Percentiles rank a stretch among this genome's conserved stretches.
Evolutionary conservation across 2,797 vertebrate species (phyloP).

Genomic region (Tapirus indicus): DNA sequence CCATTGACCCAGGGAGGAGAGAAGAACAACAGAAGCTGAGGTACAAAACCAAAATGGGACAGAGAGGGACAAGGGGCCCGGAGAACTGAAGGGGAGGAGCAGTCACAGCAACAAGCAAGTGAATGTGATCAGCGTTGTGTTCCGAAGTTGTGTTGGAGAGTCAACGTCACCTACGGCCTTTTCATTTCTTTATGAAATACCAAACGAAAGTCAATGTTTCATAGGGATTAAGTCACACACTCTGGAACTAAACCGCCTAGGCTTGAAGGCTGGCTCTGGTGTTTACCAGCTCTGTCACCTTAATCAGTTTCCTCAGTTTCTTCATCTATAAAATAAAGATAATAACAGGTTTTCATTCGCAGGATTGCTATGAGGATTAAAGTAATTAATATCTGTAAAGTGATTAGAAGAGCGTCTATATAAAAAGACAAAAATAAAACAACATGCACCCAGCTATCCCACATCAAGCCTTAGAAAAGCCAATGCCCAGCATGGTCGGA

Average conservation of each 20-base stretch:
- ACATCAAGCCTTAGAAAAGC: background rate
- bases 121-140: rapidly evolving
- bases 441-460: background rate
- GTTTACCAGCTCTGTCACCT: background rate
- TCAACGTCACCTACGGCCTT: background rate
- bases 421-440: background rate
- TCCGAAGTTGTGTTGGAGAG: background rate
- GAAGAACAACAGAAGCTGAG: background rate
- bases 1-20: background rate
- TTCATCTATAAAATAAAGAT: background rate
- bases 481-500: background rate
- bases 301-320: background rate
- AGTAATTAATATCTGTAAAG: background rate
- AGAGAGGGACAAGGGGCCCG: background rate
- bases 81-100: background rate
- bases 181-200: background rate
- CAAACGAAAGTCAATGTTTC: background rate
- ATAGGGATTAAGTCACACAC: background rate
- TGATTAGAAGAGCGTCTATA: background rate
- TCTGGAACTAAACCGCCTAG: background rate
- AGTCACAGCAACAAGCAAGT: rapidly evolving
- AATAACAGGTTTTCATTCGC: background rate
- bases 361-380: background rate
- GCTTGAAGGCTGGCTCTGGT: background rate
- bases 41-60: background rate